A percentile compares a stretch with the other conserved stretches of the same genome.
Conservation (phyloP, 2,113 vertebrate species). For the Amblyornis subalaris region DNA sequence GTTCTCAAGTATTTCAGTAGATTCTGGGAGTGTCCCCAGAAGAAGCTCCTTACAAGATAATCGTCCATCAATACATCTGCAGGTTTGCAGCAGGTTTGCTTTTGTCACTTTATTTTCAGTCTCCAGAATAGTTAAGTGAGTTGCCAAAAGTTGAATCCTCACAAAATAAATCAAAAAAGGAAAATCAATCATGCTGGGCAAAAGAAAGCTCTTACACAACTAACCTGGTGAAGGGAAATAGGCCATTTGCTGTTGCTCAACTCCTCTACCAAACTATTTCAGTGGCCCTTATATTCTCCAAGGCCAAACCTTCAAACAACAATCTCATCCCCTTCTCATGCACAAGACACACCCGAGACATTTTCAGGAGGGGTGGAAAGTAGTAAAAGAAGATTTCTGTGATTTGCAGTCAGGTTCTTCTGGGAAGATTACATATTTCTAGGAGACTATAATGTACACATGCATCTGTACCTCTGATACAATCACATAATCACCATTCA, state of each 20-base stretch:
- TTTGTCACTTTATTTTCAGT: conserved; percentile 36
- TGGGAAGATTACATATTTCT: conserved; percentile 49
- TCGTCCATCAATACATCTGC: not conserved
- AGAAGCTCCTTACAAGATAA: not conserved
- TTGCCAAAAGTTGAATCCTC: not conserved
- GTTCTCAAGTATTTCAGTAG: not conserved
- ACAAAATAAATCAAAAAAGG: not conserved
- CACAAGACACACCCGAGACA: conserved; percentile 21
- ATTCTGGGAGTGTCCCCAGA: not conserved
- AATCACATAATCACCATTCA: conserved; percentile 16
- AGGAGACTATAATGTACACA: not conserved
- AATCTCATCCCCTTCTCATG: not conserved
- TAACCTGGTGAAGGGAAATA: not conserved
- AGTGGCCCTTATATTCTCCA: not conserved
- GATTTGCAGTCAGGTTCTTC: conserved; percentile 51
- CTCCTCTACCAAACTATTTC: not conserved
- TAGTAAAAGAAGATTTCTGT: conserved; percentile 44
- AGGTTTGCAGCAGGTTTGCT: not conserved
- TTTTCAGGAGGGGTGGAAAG: conserved; percentile 36
- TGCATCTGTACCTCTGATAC: not conserved
- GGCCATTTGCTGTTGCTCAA: not conserved
- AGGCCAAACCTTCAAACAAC: not conserved
- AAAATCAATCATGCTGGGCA: not conserved
- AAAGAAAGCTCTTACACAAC: conserved; percentile 18
- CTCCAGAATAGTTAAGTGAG: conserved; percentile 3